Evolutionary conservation across 2,888 invertebrate genomes (phyloP).

Genomic region (Pterostichus madidus): DNA sequence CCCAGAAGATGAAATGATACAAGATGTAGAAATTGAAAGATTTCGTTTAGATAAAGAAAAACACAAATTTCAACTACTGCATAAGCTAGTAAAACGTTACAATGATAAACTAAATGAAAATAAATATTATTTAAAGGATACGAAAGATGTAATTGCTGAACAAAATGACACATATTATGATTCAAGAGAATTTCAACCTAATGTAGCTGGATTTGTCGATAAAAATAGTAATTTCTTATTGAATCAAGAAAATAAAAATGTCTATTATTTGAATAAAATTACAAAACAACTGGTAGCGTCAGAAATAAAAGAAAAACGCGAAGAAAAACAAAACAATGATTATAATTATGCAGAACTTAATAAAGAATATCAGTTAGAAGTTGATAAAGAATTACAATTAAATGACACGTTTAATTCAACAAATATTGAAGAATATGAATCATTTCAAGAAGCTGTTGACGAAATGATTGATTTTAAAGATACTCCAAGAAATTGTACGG

Average conservation of each 20-base stretch:
- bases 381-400: slow-evolving; percentile 72
- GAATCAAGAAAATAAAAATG: slow-evolving; percentile 68
- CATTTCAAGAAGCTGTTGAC: slow-evolving; percentile 74
- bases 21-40: slow-evolving; percentile 71
- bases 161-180: slow-evolving; percentile 70
- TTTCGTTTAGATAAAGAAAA: slow-evolving; percentile 71
- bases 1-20: slow-evolving; percentile 76
- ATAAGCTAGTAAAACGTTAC: slow-evolving; percentile 73
- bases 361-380: slow-evolving; percentile 77
- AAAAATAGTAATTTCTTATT: slow-evolving; percentile 66
- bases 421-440: slow-evolving; percentile 75
- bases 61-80: slow-evolving; percentile 74
- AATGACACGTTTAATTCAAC: slow-evolving; percentile 77
- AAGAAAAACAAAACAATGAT: slow-evolving; percentile 71
- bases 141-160: slow-evolving; percentile 40
- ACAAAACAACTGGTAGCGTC: slow-evolving; percentile 64
- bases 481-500: slow-evolving; percentile 77
- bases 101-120: slow-evolving; percentile 70
- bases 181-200: slow-evolving; percentile 71
- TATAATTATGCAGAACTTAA: slow-evolving; percentile 77
- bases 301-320: slow-evolving; percentile 41
- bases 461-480: slow-evolving; percentile 74
- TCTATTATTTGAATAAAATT: slow-evolving; percentile 69
- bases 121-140: slow-evolving; percentile 61
- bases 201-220: slow-evolving; percentile 70